A percentile compares a stretch with the other conserved stretches of the same genome.
Evolutionary conservation across 2,888 invertebrate genomes (phyloP).

Genomic region (Dione juno): DNA sequence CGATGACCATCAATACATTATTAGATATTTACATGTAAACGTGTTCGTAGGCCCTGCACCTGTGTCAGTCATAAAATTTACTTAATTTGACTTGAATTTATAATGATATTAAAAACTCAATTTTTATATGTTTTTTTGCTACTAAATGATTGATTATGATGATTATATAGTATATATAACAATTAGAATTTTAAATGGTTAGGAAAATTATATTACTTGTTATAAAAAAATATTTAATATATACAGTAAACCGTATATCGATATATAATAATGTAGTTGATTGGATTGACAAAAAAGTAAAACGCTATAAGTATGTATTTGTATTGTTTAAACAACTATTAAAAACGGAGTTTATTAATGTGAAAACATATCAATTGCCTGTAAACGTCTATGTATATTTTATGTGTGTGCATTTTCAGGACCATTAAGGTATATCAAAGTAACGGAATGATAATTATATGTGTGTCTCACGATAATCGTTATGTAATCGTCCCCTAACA

Average conservation of each 20-base stretch:
- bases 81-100: too few species aligned
- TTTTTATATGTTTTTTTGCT: too few species aligned
- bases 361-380: slow-evolving; percentile 2
- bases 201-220: background rate
- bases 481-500: slow-evolving; percentile 37
- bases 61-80: too few species aligned
- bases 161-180: too few species aligned
- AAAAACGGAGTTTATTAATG: background rate
- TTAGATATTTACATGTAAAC: too few species aligned
- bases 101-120: too few species aligned
- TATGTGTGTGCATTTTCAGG: background rate
- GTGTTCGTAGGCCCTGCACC: too few species aligned
- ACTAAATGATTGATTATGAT: too few species aligned
- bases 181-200: background rate
- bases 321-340: background rate
- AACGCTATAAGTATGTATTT: too few species aligned
- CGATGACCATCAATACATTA: too few species aligned
- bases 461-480: slow-evolving; percentile 35
- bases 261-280: background rate
- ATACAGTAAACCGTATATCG: background rate
- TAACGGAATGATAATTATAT: slow-evolving; percentile 36
- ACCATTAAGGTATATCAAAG: background rate
- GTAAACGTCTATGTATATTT: slow-evolving; percentile 14
- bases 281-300: background rate
- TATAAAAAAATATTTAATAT: background rate